Evolutionary conservation across 2,113 vertebrate species (phyloP), one percentile per base, ranked within the genome.

Genomic region (Charina bottae): DNA sequence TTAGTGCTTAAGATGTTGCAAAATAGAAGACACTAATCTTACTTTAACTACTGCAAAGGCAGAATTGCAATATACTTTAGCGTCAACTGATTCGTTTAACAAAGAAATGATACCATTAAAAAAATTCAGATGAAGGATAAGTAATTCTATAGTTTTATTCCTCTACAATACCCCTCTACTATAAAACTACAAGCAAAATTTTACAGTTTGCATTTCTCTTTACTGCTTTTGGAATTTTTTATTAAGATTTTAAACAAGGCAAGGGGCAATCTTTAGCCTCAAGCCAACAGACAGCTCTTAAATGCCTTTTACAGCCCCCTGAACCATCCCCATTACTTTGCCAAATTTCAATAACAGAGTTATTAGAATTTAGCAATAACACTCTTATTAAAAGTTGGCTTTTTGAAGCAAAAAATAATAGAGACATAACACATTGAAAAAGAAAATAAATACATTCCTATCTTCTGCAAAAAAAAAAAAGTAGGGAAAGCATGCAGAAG

Each of bases 1-100:
- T 96, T 94, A 96, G 94, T 92, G 95, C 94, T 96, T 96, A 95
- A 95, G 93, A 94, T 95, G 92, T 54, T 95, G 94, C 88, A 96
- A 95, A 96, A 96, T 94, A 95, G 95, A 94, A 96, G 90, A 53
- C 91, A 92, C 95, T 95, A 96, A 96, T 97, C 94, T 96, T 94
- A 95, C 92, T 95, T 89, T 90, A 94, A 93, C 94, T 95, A 94
- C 93, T 94, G 94, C 91, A 94, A 91, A 95, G 93, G 92, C 0
- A 1, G 94, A 95, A 89, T 83, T 49, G 54, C 88, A 94, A 83
- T 2, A 17, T 92, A 62, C 83, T 58, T 92, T 93, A 83, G 89
- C 56, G 54, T 89, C 91, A 93, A 90, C 91, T 92, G 92, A 94
- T 86, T 91, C 93, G 55, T 92, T 95, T 93, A 33, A 94, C 62